Conservation (phyloP, 2,888 invertebrate species). For the Microplitis deprimator region DNA sequence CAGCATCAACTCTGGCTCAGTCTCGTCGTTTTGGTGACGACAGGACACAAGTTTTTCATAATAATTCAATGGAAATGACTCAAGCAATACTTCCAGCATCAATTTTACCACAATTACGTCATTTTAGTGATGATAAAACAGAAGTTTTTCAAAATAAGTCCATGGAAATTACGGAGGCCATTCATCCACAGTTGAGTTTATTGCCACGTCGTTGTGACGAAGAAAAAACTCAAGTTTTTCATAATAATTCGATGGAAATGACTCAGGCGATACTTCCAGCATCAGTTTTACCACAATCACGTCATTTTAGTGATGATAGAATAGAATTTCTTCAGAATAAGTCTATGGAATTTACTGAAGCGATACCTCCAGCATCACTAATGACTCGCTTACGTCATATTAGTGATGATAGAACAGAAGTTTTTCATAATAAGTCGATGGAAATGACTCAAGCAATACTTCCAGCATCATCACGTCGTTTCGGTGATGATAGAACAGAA, state of each 20-base stretch:
- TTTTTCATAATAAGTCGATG: no score
- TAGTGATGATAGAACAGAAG: no score
- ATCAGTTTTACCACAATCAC: background rate
- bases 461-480: no score
- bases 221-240: constrained; percentile 20
- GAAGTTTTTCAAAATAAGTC: constrained; percentile 32
- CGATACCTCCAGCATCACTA: constrained; percentile 20
- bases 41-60: constrained; percentile 20
- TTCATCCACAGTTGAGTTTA: background rate
- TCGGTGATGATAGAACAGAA: background rate
- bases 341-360: constrained; percentile 47
- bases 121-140: background rate
- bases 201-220: background rate
- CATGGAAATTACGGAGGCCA: constrained; percentile 47
- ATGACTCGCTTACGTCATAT: background rate
- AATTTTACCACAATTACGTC: background rate
- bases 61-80: constrained; percentile 48
- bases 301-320: background rate
- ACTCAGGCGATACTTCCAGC: constrained; percentile 26
- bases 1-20: background rate
- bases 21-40: background rate
- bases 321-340: constrained; percentile 36
- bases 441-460: no score
- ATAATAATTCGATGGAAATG: constrained; percentile 46
- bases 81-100: background rate